phyloP scores from a whole-genome alignment of 2,797 vertebrate genomes.

The Erpetoichthys calabaricus region DNA sequence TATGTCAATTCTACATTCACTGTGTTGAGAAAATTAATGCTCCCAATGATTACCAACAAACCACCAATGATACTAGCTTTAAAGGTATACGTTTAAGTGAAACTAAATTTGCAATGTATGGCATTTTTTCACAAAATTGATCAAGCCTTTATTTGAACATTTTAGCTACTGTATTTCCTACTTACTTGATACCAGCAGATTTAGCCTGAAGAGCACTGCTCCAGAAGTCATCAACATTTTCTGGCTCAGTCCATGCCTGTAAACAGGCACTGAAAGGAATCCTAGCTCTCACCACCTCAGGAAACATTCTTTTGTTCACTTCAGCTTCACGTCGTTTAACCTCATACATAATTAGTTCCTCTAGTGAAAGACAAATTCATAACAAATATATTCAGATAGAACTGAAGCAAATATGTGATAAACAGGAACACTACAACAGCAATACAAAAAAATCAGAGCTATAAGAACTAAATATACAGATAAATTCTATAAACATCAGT shows the following conservation, averaged over 20 bases:
- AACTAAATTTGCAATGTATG: too few relatives aligned
- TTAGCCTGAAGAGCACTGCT: slow-evolving; percentile 95
- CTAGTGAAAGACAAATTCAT: slow-evolving; percentile 34
- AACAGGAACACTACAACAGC: background rate
- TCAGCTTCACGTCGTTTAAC: slow-evolving; percentile 74
- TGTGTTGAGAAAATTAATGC: too few relatives aligned
- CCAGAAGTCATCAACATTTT: slow-evolving; percentile 92
- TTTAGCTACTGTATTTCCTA: background rate
- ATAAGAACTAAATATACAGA: background rate
- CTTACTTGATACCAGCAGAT: slow-evolving; percentile 92
- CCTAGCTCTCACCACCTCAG: slow-evolving; percentile 75
- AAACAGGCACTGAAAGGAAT: slow-evolving; percentile 89
- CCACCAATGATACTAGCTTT: too few relatives aligned
- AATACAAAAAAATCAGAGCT: background rate
- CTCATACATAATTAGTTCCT: slow-evolving; percentile 84
- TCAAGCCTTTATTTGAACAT: too few relatives aligned
- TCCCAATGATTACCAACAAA: too few relatives aligned
- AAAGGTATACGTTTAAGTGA: too few relatives aligned
- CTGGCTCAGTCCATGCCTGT: slow-evolving; percentile 88
- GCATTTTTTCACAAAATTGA: too few relatives aligned
- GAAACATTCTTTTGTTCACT: slow-evolving; percentile 60
- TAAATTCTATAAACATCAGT: too few relatives aligned
- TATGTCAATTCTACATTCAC: too few relatives aligned
- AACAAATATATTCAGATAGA: background rate
- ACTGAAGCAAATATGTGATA: background rate